Evolutionary conservation across 2,113 vertebrate species (phyloP).

Genomic region (Heterotilapia buettikoferi): DNA sequence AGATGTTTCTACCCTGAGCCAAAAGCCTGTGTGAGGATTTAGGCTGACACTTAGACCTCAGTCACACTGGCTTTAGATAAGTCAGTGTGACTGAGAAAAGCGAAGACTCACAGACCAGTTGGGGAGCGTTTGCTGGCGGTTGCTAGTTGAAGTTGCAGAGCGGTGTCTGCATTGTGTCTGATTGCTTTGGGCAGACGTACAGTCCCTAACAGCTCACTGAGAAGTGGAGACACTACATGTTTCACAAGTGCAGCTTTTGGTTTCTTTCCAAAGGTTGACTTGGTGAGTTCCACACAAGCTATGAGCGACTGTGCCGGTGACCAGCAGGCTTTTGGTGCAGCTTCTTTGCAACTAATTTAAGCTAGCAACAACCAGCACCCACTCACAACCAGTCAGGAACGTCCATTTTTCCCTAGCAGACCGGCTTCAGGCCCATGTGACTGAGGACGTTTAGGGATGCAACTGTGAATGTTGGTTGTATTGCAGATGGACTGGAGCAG

Average conservation of each 20-base stretch:
- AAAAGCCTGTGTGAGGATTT: background rate
- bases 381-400: background rate
- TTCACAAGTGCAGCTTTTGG: background rate
- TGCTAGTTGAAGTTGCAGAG: background rate
- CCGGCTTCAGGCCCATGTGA: background rate
- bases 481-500: background rate
- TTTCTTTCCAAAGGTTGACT: background rate
- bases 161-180: background rate
- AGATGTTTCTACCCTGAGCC: background rate
- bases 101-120: fast-evolving
- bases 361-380: background rate
- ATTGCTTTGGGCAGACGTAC: background rate
- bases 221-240: background rate
- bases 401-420: background rate
- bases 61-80: background rate
- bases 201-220: background rate
- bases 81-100: background rate
- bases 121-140: background rate
- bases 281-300: background rate
- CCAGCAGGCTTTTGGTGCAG: background rate
- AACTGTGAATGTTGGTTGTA: background rate
- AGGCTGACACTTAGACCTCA: background rate
- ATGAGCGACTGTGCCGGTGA: background rate
- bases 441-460: background rate
- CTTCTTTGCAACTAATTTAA: background rate